Evolutionary conservation across 2,888 invertebrate genomes (phyloP).

Genomic region (Limnephilus marmoratus): DNA sequence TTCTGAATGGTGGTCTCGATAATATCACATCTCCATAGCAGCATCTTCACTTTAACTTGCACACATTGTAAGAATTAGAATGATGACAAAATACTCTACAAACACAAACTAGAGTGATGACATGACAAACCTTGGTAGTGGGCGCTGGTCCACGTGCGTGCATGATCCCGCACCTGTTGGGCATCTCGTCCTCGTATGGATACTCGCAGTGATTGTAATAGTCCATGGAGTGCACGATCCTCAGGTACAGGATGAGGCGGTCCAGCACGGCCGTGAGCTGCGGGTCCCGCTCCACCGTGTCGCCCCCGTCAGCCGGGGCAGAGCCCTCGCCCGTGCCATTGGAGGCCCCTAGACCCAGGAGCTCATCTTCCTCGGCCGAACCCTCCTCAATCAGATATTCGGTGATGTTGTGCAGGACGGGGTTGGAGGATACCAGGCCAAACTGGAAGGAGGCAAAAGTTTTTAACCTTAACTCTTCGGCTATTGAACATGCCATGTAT

Average conservation of each 20-base stretch:
- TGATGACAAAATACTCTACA: background rate
- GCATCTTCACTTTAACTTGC: too few species aligned
- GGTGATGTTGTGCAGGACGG: conserved; percentile 96
- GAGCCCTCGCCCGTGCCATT: conserved; percentile 69
- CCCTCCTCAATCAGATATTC: conserved; percentile 99
- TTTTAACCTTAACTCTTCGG: background rate
- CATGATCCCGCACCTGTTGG: conserved; percentile 98
- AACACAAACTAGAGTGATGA: background rate
- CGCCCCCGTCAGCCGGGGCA: conserved; percentile 72
- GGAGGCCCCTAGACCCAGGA: conserved; percentile 82
- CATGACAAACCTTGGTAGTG: conserved; percentile 81
- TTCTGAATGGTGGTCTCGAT: too few species aligned
- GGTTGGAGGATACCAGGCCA: conserved; percentile 91
- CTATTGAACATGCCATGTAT: too few species aligned
- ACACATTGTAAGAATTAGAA: background rate
- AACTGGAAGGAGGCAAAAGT: conserved; percentile 69
- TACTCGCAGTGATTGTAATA: conserved; percentile 99
- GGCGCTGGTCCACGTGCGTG: conserved; percentile 96
- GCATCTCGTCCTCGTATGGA: conserved; percentile 99
- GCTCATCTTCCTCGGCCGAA: conserved; percentile 97
- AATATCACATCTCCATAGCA: too few species aligned
- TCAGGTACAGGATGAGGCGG: conserved; percentile 92
- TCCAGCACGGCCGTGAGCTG: conserved; percentile 84
- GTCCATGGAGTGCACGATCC: conserved; percentile 98
- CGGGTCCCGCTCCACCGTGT: conserved; percentile 84